Conservation (phyloP, 2,888 invertebrate species). For the Digitonthophagus gazella region DNA sequence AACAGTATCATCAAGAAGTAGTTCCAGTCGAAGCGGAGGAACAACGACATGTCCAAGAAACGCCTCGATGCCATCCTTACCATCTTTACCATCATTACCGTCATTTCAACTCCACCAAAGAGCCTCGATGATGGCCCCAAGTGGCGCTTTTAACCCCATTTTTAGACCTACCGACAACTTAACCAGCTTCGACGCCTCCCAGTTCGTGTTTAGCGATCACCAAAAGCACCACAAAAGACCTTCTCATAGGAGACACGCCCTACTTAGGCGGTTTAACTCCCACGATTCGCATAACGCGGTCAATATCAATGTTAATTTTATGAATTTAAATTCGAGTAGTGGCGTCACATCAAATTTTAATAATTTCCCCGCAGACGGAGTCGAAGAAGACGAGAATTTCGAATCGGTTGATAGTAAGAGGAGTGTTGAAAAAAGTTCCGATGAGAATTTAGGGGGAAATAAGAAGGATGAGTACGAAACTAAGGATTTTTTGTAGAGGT, state of each 20-base stretch:
- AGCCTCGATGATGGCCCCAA: constrained; percentile 43
- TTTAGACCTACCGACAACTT: constrained; percentile 44
- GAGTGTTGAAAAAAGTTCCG: no score
- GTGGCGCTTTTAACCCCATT: constrained; percentile 43
- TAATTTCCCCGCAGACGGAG: constrained; percentile 13
- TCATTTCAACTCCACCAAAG: constrained; percentile 43
- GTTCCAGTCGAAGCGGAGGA: constrained; percentile 41
- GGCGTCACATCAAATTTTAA: no score
- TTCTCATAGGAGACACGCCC: constrained; percentile 49
- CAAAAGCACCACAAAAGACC: constrained; percentile 26
- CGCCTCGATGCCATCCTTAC: constrained; percentile 47
- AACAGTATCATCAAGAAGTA: constrained; percentile 46
- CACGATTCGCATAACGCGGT: constrained; percentile 52
- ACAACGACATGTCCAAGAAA: constrained; percentile 44
- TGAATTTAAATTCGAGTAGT: constrained; percentile 42
- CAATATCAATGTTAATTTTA: constrained; percentile 48
- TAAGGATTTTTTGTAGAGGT: constrained; percentile 62
- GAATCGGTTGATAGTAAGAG: constrained; percentile 27
- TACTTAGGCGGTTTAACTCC: constrained; percentile 47
- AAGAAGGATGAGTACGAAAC: constrained; percentile 38
- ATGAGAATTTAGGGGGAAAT: constrained; percentile 4
- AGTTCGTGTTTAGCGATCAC: constrained; percentile 40
- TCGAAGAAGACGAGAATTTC: constrained; percentile 21
- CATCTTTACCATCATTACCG: no score
- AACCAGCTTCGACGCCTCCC: constrained; percentile 48